A percentile compares a stretch with the other conserved stretches of the same genome.
Evolutionary conservation across 2,113 vertebrate species (phyloP).

Genomic region (Clarias magur): DNA sequence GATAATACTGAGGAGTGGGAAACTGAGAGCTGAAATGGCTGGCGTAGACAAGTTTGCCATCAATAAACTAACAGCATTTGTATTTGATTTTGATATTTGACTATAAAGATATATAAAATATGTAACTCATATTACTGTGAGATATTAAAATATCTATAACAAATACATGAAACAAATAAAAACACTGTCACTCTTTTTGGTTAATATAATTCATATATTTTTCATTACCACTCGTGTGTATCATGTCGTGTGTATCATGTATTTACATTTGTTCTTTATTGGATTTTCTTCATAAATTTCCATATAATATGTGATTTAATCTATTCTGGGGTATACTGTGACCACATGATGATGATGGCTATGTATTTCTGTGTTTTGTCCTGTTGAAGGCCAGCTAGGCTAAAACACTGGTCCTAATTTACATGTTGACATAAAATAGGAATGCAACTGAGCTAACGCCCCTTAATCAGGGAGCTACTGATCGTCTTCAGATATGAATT

Average conservation of each 20-base stretch:
- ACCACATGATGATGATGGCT: not conserved
- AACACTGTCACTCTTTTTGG: not conserved
- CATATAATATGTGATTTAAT: not conserved
- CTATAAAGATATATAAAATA: not conserved
- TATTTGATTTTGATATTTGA: not conserved
- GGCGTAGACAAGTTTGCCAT: not conserved
- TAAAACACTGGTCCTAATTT: not conserved
- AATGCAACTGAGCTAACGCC: not conserved
- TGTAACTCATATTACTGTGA: not conserved
- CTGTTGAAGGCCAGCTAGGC: not conserved
- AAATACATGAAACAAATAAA: not conserved
- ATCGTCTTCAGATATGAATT: not conserved
- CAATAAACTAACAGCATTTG: not conserved
- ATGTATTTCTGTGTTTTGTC: not conserved
- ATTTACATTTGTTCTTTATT: not conserved
- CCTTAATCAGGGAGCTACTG: not conserved
- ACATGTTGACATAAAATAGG: not conserved
- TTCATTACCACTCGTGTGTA: not conserved
- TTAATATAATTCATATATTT: not conserved
- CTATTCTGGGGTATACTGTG: not conserved
- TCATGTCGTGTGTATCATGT: not conserved
- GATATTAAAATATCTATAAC: not conserved
- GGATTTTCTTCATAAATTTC: not conserved
- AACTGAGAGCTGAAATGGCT: conserved; percentile 48
- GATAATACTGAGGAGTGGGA: conserved; percentile 62